These are phyloP conservation scores for Momotus momota DNA, from an alignment of 2,797 vertebrate species.

Conservation along the genomic window DNA sequence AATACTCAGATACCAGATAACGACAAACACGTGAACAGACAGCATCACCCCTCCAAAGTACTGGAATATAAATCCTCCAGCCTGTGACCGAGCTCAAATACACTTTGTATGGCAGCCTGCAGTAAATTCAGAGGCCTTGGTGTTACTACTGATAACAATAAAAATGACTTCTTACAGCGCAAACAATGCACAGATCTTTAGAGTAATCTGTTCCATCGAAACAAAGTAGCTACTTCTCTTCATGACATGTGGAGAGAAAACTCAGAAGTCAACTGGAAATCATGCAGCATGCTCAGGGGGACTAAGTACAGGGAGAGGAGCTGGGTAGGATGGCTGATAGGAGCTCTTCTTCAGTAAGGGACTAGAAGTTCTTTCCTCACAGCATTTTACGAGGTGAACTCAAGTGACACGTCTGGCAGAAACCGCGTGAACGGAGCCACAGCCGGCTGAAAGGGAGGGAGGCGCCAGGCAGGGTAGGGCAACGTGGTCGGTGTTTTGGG, in stretches of 20 bases:
- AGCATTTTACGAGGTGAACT: not conserved
- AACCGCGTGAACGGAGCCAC: not conserved
- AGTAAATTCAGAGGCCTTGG: accelerated
- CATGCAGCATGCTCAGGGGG: accelerated
- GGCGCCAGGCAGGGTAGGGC: too few species aligned
- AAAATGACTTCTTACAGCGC: not conserved
- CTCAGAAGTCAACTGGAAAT: too few species aligned
- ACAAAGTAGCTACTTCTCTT: not conserved
- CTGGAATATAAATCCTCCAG: not conserved
- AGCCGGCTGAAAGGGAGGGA: accelerated
- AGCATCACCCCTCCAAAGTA: too few species aligned
- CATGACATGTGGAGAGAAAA: too few species aligned
- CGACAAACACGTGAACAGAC: accelerated
- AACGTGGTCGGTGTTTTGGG: accelerated
- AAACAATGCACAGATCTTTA: not conserved
- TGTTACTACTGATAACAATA: accelerated
- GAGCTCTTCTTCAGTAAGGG: not conserved
- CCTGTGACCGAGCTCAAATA: not conserved
- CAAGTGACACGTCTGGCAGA: not conserved
- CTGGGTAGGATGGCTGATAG: accelerated
- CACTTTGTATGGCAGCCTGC: not conserved
- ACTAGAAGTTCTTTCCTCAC: not conserved
- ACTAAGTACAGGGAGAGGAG: accelerated
- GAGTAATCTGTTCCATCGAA: not conserved
- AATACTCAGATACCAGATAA: not conserved